Evolutionary conservation across 2,797 vertebrate genomes (phyloP).

Genomic region (Siniperca undulata): DNA sequence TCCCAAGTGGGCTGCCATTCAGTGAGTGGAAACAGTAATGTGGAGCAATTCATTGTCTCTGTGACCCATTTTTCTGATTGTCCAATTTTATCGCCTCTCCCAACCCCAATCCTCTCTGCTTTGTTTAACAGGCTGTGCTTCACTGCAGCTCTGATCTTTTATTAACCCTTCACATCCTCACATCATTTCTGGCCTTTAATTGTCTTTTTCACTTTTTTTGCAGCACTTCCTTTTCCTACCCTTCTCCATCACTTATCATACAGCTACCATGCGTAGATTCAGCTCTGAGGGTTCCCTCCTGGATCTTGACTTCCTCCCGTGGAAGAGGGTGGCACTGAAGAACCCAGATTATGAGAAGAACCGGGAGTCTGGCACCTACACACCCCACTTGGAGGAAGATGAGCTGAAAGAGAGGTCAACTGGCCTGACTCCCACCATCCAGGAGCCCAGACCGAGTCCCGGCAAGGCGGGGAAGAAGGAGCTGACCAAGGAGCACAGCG

Average conservation of each 20-base stretch:
- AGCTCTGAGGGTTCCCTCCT: conserved; percentile 87
- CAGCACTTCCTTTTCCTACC: conserved; percentile 8
- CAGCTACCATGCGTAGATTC: conserved; percentile 80
- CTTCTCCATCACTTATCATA: not conserved
- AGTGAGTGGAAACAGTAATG: not conserved
- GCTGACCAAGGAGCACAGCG: conserved; percentile 76
- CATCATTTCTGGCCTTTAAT: not conserved
- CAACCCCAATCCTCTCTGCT: not conserved
- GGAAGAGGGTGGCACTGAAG: conserved; percentile 68
- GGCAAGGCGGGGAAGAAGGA: not conserved
- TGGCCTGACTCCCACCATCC: conserved; percentile 38
- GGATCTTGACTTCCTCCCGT: conserved; percentile 81
- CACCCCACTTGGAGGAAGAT: not conserved
- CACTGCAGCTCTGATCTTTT: conserved; percentile 10
- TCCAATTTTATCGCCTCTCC: conserved; percentile 17
- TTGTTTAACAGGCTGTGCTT: conserved; percentile 20
- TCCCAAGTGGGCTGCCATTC: not conserved
- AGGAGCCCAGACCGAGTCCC: conserved; percentile 26
- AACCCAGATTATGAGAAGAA: conserved; percentile 24
- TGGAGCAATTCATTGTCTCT: not conserved
- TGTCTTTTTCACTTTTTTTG: conserved; percentile 4
- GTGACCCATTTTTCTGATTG: conserved; percentile 22
- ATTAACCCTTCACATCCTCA: not conserved
- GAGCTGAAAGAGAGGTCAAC: not conserved
- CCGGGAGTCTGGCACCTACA: conserved; percentile 35